A percentile compares a stretch with the other conserved stretches of the same genome.
These are phyloP conservation scores for Pseudomyrmex dendroicus DNA, from an alignment of 1,140 invertebrate genomes.

Conservation along the genomic window DNA sequence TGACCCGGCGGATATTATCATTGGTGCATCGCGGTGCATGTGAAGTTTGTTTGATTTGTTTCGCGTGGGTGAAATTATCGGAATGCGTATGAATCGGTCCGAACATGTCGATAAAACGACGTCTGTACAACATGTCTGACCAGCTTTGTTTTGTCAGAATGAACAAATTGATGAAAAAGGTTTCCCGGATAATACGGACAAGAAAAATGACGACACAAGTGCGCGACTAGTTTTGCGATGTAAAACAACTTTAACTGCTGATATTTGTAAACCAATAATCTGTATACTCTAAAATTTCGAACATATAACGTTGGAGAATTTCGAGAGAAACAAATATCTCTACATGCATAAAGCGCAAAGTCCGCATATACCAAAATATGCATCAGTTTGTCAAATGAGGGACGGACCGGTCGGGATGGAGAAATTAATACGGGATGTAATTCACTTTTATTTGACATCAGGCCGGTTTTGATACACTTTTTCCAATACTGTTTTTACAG, in stretches of 20 bases:
- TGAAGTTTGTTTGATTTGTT: slow-evolving; percentile 61
- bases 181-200: background rate
- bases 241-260: too few relatives aligned
- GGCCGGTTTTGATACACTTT: slow-evolving; percentile 53
- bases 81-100: slow-evolving; percentile 40
- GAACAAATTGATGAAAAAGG: slow-evolving; percentile 2
- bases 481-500: slow-evolving; percentile 58
- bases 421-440: slow-evolving; percentile 35
- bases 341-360: background rate
- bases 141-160: background rate
- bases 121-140: background rate
- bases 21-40: slow-evolving; percentile 40
- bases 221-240: background rate
- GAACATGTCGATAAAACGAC: slow-evolving; percentile 45
- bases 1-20: slow-evolving; percentile 68
- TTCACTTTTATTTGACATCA: slow-evolving; percentile 48
- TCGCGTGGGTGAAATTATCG: slow-evolving; percentile 49
- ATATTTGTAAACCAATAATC: too few relatives aligned
- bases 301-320: too few relatives aligned
- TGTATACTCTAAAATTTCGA: too few relatives aligned
- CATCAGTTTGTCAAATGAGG: slow-evolving; percentile 29
- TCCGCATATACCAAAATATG: background rate
- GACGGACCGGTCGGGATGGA: background rate
- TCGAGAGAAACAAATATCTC: too few relatives aligned
- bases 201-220: too few relatives aligned